A percentile compares a stretch with the other conserved stretches of the same genome.
These are phyloP conservation scores for Dromius quadrimaculatus DNA, from an alignment of 2,888 invertebrate genomes.

Conservation along the genomic window DNA sequence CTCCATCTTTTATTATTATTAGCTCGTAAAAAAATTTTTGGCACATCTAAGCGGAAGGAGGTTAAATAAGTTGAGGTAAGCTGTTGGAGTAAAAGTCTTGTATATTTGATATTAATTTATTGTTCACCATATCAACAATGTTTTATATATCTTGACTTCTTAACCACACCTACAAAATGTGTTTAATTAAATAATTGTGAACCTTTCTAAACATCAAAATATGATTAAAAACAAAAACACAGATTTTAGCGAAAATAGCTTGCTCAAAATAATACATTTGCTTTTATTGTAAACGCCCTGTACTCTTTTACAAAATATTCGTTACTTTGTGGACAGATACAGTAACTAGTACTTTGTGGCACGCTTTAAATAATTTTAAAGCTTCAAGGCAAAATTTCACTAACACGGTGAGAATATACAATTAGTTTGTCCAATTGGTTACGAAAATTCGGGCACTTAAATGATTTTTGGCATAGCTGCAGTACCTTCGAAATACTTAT, in stretches of 20 bases:
- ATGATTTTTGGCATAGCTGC: constrained; percentile 24
- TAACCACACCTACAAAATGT: constrained; percentile 49
- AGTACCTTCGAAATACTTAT: constrained; percentile 9
- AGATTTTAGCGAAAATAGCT: constrained; percentile 40
- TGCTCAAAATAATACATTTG: constrained; percentile 15
- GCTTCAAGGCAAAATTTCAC: constrained; percentile 48
- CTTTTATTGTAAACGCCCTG: constrained; percentile 36
- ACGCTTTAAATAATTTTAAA: constrained; percentile 49
- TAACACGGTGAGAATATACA: constrained; percentile 30
- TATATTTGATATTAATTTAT: constrained; percentile 37
- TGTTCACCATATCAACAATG: constrained; percentile 44
- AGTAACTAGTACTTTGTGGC: constrained; percentile 39
- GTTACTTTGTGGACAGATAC: constrained; percentile 44
- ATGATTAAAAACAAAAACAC: constrained; percentile 39
- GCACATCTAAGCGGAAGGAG: too few species aligned
- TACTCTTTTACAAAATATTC: constrained; percentile 43
- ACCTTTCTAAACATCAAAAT: constrained; percentile 38
- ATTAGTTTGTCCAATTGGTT: constrained; percentile 20
- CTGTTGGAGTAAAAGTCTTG: neutral
- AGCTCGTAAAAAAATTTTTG: too few species aligned
- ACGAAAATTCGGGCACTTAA: constrained; percentile 32
- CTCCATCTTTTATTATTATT: too few species aligned
- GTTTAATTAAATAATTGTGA: constrained; percentile 41
- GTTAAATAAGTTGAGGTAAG: too few species aligned
- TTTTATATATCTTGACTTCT: constrained; percentile 40